Evolutionary conservation across 2,113 vertebrate species (phyloP), one percentile per base, ranked within the genome.

Genomic region (Tylochromis polylepis): DNA sequence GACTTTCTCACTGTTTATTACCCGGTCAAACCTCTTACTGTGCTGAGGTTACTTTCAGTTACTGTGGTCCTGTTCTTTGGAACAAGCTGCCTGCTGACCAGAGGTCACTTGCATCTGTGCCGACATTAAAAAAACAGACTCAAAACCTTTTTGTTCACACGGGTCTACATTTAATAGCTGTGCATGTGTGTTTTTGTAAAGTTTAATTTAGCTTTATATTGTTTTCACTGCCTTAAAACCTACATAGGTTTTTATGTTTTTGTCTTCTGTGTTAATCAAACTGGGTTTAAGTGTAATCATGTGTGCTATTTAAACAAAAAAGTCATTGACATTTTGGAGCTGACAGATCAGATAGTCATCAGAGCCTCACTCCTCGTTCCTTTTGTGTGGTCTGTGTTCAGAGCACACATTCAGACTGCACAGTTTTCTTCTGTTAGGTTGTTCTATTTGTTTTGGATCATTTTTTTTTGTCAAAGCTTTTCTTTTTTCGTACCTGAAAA

Each of bases 381-480:
- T 70, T 70, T 70, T 43, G 38, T 70, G 38, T 70, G 38, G 65
- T 70, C 38, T 43, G 65, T 24, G 65, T 70, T 70, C 38, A 70
- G 65, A 67, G 34, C 3, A 41, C 34, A 67, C 34, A 38, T 38
- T 38, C 62, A 14, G 62, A 67, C 34, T 67, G 62, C 62, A 6
- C 38, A 70, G 24, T 43, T 43, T 70, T 24, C n/a, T 16, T 43
- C 38, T 0, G 1, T 43, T 70, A 0, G 65, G 38, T 43, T 43
- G 38, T 70, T 70, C 12, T 43, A 4, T 67, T 67, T 15, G 4
- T 43, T 70, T 70, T 70, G 34, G 15, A 38, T 65, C n/a, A 0
- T n/a, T 14, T 38, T 38, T 29, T 14, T 2, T 22, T 22, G 34
- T 65, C 0, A 0, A 65, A 38, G 14, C 4, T 0, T 65, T 38